Conservation (phyloP, 2,113 vertebrate species). For the Fukomys damarensis region DNA sequence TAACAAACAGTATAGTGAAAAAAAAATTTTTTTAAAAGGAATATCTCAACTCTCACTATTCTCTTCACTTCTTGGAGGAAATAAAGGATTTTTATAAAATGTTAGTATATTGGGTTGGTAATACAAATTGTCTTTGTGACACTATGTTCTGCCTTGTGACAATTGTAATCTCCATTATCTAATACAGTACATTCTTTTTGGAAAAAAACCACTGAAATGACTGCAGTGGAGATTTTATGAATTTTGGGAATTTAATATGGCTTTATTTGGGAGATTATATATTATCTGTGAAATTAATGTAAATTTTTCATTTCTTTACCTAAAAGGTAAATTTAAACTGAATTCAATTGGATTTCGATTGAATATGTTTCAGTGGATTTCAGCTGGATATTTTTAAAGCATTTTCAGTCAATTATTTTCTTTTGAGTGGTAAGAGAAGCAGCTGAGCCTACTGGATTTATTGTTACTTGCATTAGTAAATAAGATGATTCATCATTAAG, state of each 20-base stretch:
- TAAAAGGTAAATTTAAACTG: constrained; percentile 50
- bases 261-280: constrained; percentile 38
- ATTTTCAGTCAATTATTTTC: not conserved
- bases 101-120: not conserved
- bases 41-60: constrained; percentile 1
- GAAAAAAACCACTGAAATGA: constrained; percentile 35
- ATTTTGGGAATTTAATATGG: constrained; percentile 37
- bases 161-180: not conserved
- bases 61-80: not conserved
- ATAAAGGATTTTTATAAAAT: not conserved
- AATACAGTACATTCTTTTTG: not conserved
- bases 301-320: constrained; percentile 15
- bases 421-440: constrained; percentile 16
- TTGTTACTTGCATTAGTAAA: constrained; percentile 35
- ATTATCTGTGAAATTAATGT: constrained; percentile 32
- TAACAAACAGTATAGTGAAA: not conserved
- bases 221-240: constrained; percentile 17
- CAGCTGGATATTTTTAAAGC: too few relatives aligned
- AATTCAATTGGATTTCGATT: too few relatives aligned
- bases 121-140: constrained; percentile 35
- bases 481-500: not conserved
- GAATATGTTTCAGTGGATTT: too few relatives aligned
- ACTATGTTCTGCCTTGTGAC: not conserved
- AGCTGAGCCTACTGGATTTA: constrained; percentile 9
- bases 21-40: constrained; percentile 39